phyloP scores from a whole-genome alignment of 1,140 invertebrate genomes.

The Leptinotarsa texana region DNA sequence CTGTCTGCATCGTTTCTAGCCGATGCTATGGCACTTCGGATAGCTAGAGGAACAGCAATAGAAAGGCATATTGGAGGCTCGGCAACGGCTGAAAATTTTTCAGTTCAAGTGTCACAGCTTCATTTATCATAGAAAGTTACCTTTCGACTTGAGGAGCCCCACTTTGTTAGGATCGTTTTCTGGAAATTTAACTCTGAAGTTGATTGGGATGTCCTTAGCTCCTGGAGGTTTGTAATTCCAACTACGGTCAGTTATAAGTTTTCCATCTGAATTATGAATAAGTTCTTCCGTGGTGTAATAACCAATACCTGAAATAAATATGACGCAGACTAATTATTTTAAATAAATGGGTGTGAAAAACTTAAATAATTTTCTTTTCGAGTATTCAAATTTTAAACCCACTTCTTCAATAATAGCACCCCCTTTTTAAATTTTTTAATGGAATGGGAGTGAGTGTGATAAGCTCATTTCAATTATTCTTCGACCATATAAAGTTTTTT shows the following conservation, averaged over 20 bases:
- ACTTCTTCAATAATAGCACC: neutral
- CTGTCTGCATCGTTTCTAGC: conserved; percentile 64
- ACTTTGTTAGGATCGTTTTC: conserved; percentile 69
- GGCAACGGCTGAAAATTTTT: conserved; percentile 64
- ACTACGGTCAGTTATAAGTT: conserved; percentile 73
- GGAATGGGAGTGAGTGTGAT: no score
- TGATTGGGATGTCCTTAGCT: conserved; percentile 82
- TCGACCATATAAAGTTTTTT: no score
- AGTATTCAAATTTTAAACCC: no score
- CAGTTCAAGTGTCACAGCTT: no score
- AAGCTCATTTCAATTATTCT: no score
- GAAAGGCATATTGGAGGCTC: conserved; percentile 79
- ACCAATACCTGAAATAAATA: conserved; percentile 60
- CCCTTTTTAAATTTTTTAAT: no score
- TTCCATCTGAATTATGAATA: conserved; percentile 72
- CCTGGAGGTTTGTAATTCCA: conserved; percentile 87
- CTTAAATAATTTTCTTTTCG: no score
- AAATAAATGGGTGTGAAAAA: no score
- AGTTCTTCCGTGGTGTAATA: conserved; percentile 78
- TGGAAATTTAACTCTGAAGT: conserved; percentile 76
- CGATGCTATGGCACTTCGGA: conserved; percentile 71
- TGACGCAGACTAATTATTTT: no score
- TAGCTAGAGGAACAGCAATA: conserved; percentile 68
- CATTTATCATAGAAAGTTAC: conserved; percentile 55
- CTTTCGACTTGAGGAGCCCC: conserved; percentile 80